Base-by-base conservation (phyloP, 1,140 invertebrate species). In the Macrobrachium nipponense region DNA sequence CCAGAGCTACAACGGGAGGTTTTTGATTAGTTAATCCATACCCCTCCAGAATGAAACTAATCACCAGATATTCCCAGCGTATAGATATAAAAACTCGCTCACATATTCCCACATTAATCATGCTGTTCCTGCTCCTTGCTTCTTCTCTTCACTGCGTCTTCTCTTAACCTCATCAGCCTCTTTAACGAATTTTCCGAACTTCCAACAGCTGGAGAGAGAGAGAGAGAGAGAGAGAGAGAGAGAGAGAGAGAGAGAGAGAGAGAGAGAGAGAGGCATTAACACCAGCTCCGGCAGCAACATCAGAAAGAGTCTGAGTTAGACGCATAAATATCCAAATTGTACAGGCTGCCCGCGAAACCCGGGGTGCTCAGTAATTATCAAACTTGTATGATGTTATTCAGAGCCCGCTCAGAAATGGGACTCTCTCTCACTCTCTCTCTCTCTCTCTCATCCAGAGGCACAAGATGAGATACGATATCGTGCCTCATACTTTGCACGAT, bases 371-470 rank as follows among this genome's bases (percentile, higher is more conserved):
- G 83, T 85, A 85, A 85, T 85, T 85, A 85, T 85, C 83, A 60
- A 85, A 85, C 75, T 85, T 85, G 83, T 85, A 80, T 79, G 83
- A 79, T 85, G 83, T 80, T 85, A 85, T 85, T 85, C 83, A 78
- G 66, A 61, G 18, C 20, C 23, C 70, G 27, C 27, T n/a, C 23
- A 43, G 70, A 73, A 73, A 23, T 23, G 27, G 10, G 70, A 43
- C 43, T 75, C 72, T 44, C 72, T 43, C 20, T 75, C 43, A 7
- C 72, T 75, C 18, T 43, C 43, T 44, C 43, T 27, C 43, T 75
- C 43, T 43, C 43, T 75, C 43, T 43, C 72, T 43, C 18, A 7
- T 44, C 72, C 72, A 20, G 18, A 44, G 18, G 36, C 18, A 58
- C 43, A 27, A 78, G 43, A 20, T 14, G 36, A 78, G 44, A n/a